Conservation (phyloP, 2,797 vertebrate genomes). For the Neosilurus hyrtlii region DNA sequence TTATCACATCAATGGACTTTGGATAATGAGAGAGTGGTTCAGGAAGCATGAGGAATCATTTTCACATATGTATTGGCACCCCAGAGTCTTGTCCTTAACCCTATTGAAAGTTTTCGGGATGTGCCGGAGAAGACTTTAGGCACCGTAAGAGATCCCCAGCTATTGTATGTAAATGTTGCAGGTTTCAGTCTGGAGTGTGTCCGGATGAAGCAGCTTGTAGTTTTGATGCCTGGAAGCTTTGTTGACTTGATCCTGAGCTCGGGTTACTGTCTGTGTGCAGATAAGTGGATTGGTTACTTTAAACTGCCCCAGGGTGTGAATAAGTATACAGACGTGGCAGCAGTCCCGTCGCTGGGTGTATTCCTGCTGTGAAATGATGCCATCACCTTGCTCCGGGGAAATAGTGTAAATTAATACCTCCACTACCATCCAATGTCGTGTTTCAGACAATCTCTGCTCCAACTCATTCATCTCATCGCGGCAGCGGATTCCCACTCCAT, state of each 20-base stretch:
- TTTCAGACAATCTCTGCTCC: not conserved
- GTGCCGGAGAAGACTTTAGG: no score
- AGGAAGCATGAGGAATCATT: no score
- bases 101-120: no score
- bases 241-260: not conserved
- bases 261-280: not conserved
- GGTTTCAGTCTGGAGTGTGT: not conserved
- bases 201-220: not conserved
- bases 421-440: no score
- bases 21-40: no score
- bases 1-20: no score
- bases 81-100: no score
- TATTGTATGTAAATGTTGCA: not conserved
- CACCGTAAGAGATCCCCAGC: no score
- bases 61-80: no score
- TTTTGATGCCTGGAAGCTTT: not conserved
- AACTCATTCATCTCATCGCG: not conserved
- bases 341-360: not conserved
- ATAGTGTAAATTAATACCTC: not conserved
- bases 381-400: not conserved
- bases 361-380: not conserved
- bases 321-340: not conserved
- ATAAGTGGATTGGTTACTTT: not conserved
- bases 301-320: conserved; percentile 5
- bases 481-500: no score